phyloP scores from a whole-genome alignment of 35 echinoderm and acorn worm species.

The Strongylocentrotus purpuratus region DNA sequence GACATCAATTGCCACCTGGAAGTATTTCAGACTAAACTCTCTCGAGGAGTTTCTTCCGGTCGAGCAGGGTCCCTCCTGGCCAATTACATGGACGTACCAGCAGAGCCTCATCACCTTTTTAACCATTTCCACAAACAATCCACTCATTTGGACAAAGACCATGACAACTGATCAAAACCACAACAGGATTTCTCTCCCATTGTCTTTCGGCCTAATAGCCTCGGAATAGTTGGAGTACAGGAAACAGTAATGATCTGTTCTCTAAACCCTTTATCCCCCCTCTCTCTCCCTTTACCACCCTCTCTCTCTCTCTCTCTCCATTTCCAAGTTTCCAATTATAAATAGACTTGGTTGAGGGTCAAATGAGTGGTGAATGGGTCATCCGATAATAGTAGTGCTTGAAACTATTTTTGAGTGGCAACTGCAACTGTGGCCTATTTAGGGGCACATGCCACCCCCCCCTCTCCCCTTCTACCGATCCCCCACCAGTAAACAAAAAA shows the following conservation, averaged over 20 bases:
- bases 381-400: not conserved
- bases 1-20: not conserved
- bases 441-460: no score
- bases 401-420: no score
- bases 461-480: no score
- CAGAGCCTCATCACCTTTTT: not conserved
- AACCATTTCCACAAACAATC: not conserved
- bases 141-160: not conserved
- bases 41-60: not conserved
- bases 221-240: not conserved
- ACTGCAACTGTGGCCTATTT: no score
- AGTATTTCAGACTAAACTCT: constrained; percentile 12
- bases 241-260: not conserved
- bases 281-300: no score
- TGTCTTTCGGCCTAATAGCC: not conserved
- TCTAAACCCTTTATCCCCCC: no score
- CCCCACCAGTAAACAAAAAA: no score
- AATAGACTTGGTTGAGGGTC: not conserved
- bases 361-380: not conserved
- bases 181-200: not conserved
- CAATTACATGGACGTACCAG: not conserved
- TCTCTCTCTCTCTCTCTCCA: not conserved
- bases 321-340: not conserved
- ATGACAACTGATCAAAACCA: not conserved
- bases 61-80: not conserved